Base-by-base conservation (phyloP, 1,140 invertebrate genomes). In the Diachasmimorpha longicaudata region DNA sequence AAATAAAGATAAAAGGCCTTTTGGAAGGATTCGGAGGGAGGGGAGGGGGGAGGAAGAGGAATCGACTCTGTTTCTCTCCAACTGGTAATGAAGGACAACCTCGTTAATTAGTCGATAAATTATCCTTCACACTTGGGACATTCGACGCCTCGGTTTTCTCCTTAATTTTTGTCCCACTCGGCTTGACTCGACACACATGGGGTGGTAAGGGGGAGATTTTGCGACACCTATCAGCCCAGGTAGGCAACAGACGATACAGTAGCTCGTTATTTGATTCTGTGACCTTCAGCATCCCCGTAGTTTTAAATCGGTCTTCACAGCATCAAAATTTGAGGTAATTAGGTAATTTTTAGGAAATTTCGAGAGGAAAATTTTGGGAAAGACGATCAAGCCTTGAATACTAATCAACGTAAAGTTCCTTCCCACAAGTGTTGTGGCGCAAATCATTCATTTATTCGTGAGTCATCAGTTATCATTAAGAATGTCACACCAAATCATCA, bases 81-180 rank as follows among this genome's bases (percentile, higher is more conserved):
- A 81, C 81, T 81, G 78, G 86, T 89, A 89, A 89, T 88, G 87
- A 88, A 89, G 87, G 87, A 88, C 88, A 88, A 83, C 82, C 84
- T 84, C 85, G 85, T 89, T 89, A 89, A 89, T 88, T 88, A 89
- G 87, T 84, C 86, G 82, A 87, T 89, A 88, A 89, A 89, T 88
- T 88, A 87, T 85, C 81, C 82, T 83, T 84, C 84, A 81, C 85
- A 85, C 85, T 87, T 82, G 79, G 78, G 82, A 86, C 79, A 81
- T 79, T 80, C 83, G 80, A 82, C 81, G 81, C 81, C 66, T 25
- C 16, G 16, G 55, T 72, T 72, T 44, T 68, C 36, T 68, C 36
- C n/a, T 68, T 68, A 5, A 68, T 37, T 68, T 68, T 68, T 37
- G 23, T 36, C 46, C 58, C 55, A 13, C 48, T 16, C 25, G 39